These are phyloP conservation scores for Thymelicus lineola DNA, from an alignment of 2,888 invertebrate species.

Conservation along the genomic window DNA sequence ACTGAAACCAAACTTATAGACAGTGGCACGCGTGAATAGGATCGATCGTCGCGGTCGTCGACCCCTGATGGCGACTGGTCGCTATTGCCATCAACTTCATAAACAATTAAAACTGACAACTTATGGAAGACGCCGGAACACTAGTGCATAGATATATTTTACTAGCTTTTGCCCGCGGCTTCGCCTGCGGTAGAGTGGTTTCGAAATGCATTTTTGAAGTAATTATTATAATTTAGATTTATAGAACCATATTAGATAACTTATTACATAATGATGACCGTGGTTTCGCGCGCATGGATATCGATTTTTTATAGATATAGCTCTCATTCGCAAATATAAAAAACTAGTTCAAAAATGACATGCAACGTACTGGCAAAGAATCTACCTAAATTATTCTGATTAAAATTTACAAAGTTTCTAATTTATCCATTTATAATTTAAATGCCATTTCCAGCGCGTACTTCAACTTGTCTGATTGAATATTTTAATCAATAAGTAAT, in stretches of 20 bases:
- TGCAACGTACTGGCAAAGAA: too few species aligned
- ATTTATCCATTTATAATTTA: background rate
- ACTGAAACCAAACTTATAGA: constrained; percentile 16
- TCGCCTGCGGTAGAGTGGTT: too few species aligned
- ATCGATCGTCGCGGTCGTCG: constrained; percentile 64
- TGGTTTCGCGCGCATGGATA: too few species aligned
- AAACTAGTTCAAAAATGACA: too few species aligned
- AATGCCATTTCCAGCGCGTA: background rate
- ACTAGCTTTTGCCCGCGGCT: too few species aligned
- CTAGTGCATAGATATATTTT: too few species aligned
- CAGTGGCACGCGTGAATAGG: constrained; percentile 60
- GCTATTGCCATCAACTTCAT: constrained; percentile 26
- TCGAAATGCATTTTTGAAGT: too few species aligned
- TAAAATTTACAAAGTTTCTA: background rate
- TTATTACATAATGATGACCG: too few species aligned
- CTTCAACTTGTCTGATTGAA: background rate
- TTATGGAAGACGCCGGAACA: background rate
- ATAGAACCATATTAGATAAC: too few species aligned
- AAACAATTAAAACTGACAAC: constrained; percentile 34
- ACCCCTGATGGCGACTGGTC: constrained; percentile 50
- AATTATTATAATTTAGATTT: too few species aligned
- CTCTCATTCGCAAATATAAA: too few species aligned
- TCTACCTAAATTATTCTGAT: background rate
- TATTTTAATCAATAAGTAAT: background rate
- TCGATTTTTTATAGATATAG: too few species aligned